Conservation (phyloP, 2,888 invertebrate genomes). For the Deilephila elpenor region DNA sequence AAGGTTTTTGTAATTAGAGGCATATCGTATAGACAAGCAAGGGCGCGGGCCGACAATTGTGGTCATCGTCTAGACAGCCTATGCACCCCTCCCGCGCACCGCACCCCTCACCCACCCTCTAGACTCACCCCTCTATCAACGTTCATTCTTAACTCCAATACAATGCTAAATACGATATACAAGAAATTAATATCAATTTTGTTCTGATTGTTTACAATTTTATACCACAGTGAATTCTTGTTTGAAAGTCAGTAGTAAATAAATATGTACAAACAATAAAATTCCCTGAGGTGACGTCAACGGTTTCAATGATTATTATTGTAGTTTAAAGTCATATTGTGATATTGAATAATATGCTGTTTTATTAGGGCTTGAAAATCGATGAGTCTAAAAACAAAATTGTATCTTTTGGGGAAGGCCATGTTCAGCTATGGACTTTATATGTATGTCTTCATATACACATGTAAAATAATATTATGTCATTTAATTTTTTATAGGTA, state of each 20-base stretch:
- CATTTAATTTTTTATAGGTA: no score
- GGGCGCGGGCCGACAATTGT: constrained; percentile 22
- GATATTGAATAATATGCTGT: no score
- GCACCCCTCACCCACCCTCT: constrained; percentile 32
- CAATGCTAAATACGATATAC: background rate
- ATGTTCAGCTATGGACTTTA: no score
- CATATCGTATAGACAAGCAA: constrained; percentile 9
- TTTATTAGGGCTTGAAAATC: no score
- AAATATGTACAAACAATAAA: no score
- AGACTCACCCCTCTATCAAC: constrained; percentile 18
- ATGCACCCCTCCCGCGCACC: constrained; percentile 43
- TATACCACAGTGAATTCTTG: background rate
- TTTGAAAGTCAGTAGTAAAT: background rate
- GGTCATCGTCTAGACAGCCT: constrained; percentile 62
- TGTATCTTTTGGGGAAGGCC: no score
- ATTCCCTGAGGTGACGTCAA: no score
- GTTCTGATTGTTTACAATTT: background rate
- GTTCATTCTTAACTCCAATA: constrained; percentile 18
- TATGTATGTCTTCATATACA: no score
- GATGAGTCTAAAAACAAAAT: no score
- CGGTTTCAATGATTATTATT: no score
- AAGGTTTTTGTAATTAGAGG: constrained; percentile 4
- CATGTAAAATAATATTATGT: no score
- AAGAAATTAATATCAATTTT: background rate
- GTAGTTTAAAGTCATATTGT: no score